Evolutionary conservation across 2,113 vertebrate genomes (phyloP).

Genomic region (Gymnogyps californianus): DNA sequence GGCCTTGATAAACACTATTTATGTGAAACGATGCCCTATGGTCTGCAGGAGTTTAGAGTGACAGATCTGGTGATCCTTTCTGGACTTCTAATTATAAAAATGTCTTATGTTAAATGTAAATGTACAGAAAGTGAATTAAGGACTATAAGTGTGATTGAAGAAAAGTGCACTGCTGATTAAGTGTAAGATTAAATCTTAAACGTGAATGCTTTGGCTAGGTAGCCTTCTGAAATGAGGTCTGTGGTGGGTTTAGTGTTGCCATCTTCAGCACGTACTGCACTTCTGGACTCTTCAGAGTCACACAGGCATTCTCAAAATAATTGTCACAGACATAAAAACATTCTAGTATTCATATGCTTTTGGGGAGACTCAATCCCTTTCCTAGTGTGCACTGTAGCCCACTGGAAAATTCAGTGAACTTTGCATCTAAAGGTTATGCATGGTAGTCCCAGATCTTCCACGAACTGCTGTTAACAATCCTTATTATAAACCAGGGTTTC

Average conservation of each 20-base stretch:
- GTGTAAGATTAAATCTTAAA: not conserved
- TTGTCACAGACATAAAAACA: not conserved
- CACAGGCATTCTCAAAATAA: not conserved
- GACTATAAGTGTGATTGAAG: not conserved
- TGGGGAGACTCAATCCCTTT: not conserved
- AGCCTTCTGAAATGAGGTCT: not conserved
- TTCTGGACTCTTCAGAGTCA: not conserved
- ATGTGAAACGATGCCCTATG: not conserved
- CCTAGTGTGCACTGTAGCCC: not conserved
- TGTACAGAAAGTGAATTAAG: not conserved
- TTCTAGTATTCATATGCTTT: not conserved
- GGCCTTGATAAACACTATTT: not conserved
- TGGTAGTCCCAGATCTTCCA: not conserved
- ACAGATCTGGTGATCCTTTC: not conserved
- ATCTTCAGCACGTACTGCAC: accelerated
- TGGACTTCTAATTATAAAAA: not conserved
- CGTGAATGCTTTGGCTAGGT: not conserved
- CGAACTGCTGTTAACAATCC: not conserved
- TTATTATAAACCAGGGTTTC: not conserved
- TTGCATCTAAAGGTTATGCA: accelerated
- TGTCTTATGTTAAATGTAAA: not conserved
- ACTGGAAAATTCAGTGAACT: not conserved
- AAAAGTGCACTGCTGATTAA: not conserved
- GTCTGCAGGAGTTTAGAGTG: not conserved
- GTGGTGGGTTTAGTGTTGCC: accelerated